phyloP scores from a whole-genome alignment of 2,888 invertebrate genomes.

The Osedax frankpressi region DNA sequence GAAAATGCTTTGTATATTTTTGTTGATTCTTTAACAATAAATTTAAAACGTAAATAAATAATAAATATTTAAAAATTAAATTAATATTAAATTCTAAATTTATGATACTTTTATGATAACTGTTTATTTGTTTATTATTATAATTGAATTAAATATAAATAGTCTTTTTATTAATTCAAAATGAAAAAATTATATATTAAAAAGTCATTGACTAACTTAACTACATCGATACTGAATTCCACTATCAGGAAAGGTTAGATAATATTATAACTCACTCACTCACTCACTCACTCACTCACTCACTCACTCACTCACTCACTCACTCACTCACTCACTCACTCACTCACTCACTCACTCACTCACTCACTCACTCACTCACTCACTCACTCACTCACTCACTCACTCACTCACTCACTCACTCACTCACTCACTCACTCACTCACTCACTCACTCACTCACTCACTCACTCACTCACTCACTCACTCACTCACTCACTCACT shows the following conservation, averaged over 20 bases:
- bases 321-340: constrained; percentile 9
- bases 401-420: background rate
- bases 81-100: too few relatives aligned
- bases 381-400: constrained; percentile 5
- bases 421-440: background rate
- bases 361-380: constrained; percentile 5
- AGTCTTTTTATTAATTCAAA: too few relatives aligned
- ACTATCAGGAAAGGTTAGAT: background rate
- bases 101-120: too few relatives aligned
- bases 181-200: too few relatives aligned
- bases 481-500: constrained; percentile 8
- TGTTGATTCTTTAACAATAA: too few relatives aligned
- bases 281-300: constrained; percentile 1
- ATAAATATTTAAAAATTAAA: too few relatives aligned
- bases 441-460: background rate
- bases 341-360: constrained; percentile 9
- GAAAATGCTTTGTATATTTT: too few relatives aligned
- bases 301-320: constrained; percentile 1
- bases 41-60: too few relatives aligned
- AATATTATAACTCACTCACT: background rate
- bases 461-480: background rate
- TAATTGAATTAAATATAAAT: too few relatives aligned
- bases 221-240: too few relatives aligned
- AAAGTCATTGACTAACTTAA: too few relatives aligned
- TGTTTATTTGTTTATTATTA: too few relatives aligned